Evolutionary conservation across 1,140 invertebrate genomes (phyloP).

Genomic region (Philaenus spumarius): DNA sequence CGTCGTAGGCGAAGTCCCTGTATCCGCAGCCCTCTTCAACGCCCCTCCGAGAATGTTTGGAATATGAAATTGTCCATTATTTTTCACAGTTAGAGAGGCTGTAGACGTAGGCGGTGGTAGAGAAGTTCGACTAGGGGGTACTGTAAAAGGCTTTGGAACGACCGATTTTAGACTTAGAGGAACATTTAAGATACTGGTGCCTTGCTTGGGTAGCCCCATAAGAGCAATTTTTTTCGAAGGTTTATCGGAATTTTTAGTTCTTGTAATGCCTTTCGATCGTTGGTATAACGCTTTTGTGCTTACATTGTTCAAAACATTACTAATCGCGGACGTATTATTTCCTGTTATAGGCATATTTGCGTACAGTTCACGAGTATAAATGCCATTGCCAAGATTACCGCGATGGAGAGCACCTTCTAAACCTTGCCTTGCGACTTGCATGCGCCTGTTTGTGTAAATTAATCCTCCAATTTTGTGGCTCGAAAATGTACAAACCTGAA

Average conservation of each 20-base stretch:
- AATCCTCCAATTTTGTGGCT: conserved; percentile 16
- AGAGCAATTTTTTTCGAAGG: neutral
- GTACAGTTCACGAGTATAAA: neutral
- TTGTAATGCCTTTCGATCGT: neutral
- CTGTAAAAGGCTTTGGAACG: neutral
- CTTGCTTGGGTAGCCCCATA: neutral
- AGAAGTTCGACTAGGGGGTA: neutral
- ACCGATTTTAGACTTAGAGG: neutral
- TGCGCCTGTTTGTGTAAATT: conserved; percentile 10
- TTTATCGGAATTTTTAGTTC: neutral
- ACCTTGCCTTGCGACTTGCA: conserved; percentile 13
- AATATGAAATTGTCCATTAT: neutral
- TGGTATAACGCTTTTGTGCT: neutral
- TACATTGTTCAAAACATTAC: neutral
- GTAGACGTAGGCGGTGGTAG: no score
- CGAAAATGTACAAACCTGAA: conserved; percentile 11
- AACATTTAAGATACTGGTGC: neutral
- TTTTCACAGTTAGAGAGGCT: no score
- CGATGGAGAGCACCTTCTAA: conserved; percentile 5
- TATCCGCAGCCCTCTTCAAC: neutral
- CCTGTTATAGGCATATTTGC: neutral
- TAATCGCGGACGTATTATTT: neutral
- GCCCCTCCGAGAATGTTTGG: neutral
- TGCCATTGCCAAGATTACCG: neutral
- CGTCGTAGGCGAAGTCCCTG: neutral